phyloP scores from a whole-genome alignment of 1,140 invertebrate species.

The Oryctes rhinoceros region DNA sequence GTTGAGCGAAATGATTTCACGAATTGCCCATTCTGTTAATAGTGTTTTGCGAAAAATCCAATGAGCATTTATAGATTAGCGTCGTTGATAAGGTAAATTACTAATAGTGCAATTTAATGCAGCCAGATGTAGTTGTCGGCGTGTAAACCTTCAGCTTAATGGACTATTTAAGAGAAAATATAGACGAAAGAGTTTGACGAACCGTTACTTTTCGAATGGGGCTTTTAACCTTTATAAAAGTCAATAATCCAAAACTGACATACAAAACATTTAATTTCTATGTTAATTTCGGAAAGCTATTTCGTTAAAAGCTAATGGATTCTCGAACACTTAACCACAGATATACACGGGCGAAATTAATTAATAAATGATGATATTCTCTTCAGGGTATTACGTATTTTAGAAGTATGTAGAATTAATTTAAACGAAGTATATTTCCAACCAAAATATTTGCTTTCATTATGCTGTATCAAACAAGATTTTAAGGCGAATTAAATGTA shows the following conservation, averaged over 20 bases:
- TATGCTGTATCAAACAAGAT: too few species aligned
- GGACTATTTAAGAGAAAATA: conserved; percentile 18
- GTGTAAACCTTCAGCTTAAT: conserved; percentile 13
- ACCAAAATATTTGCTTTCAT: too few species aligned
- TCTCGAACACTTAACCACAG: not conserved
- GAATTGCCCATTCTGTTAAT: not conserved
- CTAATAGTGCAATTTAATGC: conserved; percentile 29
- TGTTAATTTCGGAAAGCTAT: not conserved
- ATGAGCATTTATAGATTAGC: not conserved
- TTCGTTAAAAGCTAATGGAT: not conserved
- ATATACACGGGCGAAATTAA: not conserved
- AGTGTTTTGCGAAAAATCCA: conserved; percentile 23
- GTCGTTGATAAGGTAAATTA: conserved; percentile 1
- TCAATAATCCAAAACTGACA: conserved; percentile 3
- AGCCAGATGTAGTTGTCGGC: conserved; percentile 11
- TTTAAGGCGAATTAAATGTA: too few species aligned
- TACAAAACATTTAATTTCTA: not conserved
- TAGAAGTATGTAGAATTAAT: too few species aligned
- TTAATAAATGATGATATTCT: too few species aligned
- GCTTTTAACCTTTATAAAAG: conserved; percentile 13
- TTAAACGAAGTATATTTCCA: too few species aligned
- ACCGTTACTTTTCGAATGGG: conserved; percentile 10
- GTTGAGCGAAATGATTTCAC: not conserved
- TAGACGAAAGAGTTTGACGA: conserved; percentile 29
- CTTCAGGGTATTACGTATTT: too few species aligned